Percentiles rank a stretch among this genome's conserved stretches.
phyloP scores from a whole-genome alignment of 2,113 vertebrate species.

The Euleptes europaea region DNA sequence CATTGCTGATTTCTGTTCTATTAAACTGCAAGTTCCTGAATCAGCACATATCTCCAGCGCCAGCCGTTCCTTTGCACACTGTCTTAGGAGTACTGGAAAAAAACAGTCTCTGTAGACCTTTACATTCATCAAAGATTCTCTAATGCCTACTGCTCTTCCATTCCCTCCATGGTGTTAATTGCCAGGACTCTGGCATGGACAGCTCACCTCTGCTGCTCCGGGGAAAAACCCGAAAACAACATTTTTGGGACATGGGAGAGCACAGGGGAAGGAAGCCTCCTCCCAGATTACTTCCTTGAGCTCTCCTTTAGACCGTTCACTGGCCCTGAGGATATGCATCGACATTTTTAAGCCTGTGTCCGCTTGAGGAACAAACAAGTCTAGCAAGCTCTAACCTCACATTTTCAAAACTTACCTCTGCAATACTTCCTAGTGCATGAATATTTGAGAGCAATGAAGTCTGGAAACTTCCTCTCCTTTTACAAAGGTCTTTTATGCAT shows the following conservation, averaged over 20 bases:
- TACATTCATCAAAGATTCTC: not conserved
- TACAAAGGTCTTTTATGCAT: no score
- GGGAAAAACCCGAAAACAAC: not conserved
- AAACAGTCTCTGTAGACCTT: not conserved
- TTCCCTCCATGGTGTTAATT: not conserved
- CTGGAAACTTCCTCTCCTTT: not conserved
- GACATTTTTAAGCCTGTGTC: not conserved
- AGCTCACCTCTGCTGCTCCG: no score
- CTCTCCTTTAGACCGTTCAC: not conserved
- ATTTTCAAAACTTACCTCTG: not conserved
- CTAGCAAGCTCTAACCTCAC: not conserved
- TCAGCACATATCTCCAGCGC: not conserved
- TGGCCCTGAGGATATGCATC: not conserved
- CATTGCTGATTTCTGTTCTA: not conserved
- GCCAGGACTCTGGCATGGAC: not conserved
- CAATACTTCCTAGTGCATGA: not conserved
- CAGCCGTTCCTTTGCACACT: not conserved
- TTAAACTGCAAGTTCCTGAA: not conserved
- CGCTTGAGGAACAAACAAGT: not conserved
- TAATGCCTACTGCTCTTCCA: not conserved
- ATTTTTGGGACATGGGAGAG: not conserved
- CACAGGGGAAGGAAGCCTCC: not conserved
- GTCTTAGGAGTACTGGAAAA: not conserved
- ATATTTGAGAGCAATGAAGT: not conserved
- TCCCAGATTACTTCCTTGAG: not conserved